phyloP scores from a whole-genome alignment of 1,140 invertebrate species.

The Cherax destructor region DNA sequence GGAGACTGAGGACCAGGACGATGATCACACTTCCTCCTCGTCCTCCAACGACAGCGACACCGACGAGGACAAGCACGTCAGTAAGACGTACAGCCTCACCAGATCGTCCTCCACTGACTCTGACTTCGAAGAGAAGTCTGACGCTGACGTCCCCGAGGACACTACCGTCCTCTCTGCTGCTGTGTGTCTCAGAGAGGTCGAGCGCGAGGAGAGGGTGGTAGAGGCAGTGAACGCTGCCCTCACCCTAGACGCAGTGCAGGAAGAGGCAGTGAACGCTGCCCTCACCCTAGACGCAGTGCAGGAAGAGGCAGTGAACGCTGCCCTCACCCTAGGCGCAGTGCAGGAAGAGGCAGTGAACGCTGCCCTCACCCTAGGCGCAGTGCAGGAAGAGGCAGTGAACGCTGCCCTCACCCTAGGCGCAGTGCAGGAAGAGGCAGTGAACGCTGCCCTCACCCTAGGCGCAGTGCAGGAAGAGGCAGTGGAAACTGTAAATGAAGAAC shows the following conservation, averaged over 20 bases:
- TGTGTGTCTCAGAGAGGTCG: not conserved
- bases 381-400: constrained; percentile 35
- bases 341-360: constrained; percentile 12
- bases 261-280: not conserved
- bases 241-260: not conserved
- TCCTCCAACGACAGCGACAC: constrained; percentile 63
- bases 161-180: not conserved
- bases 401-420: not conserved
- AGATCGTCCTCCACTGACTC: constrained; percentile 61
- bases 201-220: not conserved
- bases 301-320: constrained; percentile 11
- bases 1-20: constrained; percentile 18
- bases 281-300: not conserved
- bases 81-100: constrained; percentile 64
- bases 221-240: constrained; percentile 24
- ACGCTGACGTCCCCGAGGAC: not conserved
- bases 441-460: not conserved
- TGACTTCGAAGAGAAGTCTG: not conserved
- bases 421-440: constrained; percentile 15
- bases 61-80: constrained; percentile 70
- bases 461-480: constrained; percentile 20
- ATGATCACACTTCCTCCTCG: constrained; percentile 30
- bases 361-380: not conserved
- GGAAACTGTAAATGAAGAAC: constrained; percentile 20
- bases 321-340: not conserved